Percentiles rank a stretch among this genome's conserved stretches.
These are phyloP conservation scores for Cassiopea xamachana DNA, from an alignment of 30 jellyfish, hydroid and myxozoan species.

Conservation along the genomic window DNA sequence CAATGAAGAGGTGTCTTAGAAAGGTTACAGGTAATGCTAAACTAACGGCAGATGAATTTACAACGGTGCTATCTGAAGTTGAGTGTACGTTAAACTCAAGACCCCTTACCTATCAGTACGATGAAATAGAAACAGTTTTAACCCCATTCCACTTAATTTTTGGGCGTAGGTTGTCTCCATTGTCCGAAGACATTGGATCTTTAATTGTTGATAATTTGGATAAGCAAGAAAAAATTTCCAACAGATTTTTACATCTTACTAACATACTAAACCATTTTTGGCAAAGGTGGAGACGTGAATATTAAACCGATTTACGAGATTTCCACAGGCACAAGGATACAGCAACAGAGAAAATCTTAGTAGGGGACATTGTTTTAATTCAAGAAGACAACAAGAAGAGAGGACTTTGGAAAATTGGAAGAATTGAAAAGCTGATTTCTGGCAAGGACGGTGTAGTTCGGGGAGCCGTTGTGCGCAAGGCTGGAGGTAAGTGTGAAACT, in stretches of 20 bases:
- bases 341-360: not conserved
- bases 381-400: slow-evolving; percentile 15
- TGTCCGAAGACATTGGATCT: not conserved
- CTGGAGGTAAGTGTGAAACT: slow-evolving; percentile 4
- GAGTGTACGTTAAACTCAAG: slow-evolving; percentile 34
- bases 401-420: slow-evolving; percentile 5
- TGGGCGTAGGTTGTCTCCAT: slow-evolving; percentile 6
- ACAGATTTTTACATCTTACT: not conserved
- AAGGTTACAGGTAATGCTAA: slow-evolving; percentile 18
- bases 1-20: slow-evolving; percentile 42
- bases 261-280: not conserved
- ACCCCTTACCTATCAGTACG: slow-evolving; percentile 15
- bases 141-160: slow-evolving; percentile 26
- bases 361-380: slow-evolving; percentile 7
- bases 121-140: slow-evolving; percentile 6
- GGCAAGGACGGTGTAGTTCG: slow-evolving; percentile 11
- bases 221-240: not conserved
- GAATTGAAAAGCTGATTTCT: not conserved
- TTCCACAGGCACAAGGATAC: not conserved
- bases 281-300: not conserved
- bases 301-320: not conserved
- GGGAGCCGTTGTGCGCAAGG: slow-evolving; percentile 6
- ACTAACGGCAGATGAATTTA: slow-evolving; percentile 32
- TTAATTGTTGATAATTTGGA: not conserved
- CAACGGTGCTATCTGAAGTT: slow-evolving; percentile 43